Evolutionary conservation across 2,113 vertebrate species (phyloP).

Genomic region (Phalacrocorax carbo): DNA sequence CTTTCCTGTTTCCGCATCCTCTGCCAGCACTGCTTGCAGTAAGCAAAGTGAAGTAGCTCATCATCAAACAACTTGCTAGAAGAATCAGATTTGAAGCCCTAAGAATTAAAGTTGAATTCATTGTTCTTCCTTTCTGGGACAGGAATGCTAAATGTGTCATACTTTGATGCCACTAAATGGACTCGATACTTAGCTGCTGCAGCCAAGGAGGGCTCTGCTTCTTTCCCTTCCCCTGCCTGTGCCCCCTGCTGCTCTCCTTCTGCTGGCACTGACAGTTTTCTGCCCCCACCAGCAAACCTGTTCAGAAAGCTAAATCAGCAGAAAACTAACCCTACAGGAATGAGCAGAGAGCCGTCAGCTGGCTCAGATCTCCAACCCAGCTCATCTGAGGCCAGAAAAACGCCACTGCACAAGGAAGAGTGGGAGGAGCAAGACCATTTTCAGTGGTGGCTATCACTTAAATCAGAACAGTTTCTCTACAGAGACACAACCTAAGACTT

Average conservation of each 20-base stretch:
- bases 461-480: background rate
- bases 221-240: background rate
- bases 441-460: background rate
- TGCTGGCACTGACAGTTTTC: slow-evolving; percentile 23
- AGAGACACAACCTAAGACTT: background rate
- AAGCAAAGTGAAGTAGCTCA: background rate
- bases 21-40: background rate
- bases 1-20: background rate
- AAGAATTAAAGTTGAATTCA: background rate
- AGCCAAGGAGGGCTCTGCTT: background rate
- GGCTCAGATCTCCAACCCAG: slow-evolving; percentile 6
- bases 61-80: background rate
- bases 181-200: background rate
- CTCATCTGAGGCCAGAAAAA: slow-evolving; percentile 47
- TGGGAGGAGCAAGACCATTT: background rate
- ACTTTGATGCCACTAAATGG: background rate
- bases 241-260: background rate
- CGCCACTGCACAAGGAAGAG: background rate
- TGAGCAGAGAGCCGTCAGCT: background rate
- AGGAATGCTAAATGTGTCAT: background rate
- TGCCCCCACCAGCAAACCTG: slow-evolving; percentile 14
- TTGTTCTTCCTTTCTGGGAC: background rate
- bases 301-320: slow-evolving; percentile 49
- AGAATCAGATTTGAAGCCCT: background rate
- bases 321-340: slow-evolving; percentile 20